A percentile compares a stretch with the other conserved stretches of the same genome.
These are phyloP conservation scores for Cantharis nigra DNA, from an alignment of 2,888 invertebrate genomes.

Conservation along the genomic window DNA sequence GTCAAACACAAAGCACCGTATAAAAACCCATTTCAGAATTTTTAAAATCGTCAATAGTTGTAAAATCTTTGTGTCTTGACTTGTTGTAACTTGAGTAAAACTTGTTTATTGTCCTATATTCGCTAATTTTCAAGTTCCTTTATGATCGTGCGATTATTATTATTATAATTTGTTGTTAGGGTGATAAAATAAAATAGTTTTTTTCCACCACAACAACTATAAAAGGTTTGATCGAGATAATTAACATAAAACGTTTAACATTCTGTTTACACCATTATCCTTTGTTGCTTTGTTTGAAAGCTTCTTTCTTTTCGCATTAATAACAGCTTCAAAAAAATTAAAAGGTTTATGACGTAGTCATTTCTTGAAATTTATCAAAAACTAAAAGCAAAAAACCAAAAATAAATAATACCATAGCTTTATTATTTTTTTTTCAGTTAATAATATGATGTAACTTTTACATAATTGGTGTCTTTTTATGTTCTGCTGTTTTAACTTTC, in stretches of 20 bases:
- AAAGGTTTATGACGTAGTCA: background rate
- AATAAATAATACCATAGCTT: background rate
- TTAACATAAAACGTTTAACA: conserved; percentile 1
- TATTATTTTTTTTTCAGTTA: background rate
- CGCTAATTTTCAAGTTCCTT: background rate
- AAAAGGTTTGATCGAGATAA: background rate
- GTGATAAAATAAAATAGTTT: background rate
- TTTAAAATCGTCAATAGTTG: conserved; percentile 12
- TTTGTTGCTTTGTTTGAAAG: background rate
- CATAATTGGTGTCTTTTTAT: background rate
- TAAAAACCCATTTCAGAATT: conserved; percentile 16
- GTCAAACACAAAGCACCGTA: conserved; percentile 14
- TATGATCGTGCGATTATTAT: background rate
- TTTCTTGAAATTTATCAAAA: background rate
- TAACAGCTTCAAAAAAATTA: background rate
- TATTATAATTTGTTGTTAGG: background rate
- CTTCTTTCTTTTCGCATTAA: background rate
- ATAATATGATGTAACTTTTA: background rate
- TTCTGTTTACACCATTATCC: background rate
- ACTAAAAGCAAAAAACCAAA: background rate
- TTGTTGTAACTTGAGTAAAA: conserved; percentile 4
- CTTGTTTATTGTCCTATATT: background rate
- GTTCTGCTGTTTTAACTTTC: background rate
- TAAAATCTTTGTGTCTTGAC: conserved; percentile 8
- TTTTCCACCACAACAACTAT: background rate